Evolutionary conservation across 2,113 vertebrate species (phyloP).

Genomic region (Hippolais icterina): DNA sequence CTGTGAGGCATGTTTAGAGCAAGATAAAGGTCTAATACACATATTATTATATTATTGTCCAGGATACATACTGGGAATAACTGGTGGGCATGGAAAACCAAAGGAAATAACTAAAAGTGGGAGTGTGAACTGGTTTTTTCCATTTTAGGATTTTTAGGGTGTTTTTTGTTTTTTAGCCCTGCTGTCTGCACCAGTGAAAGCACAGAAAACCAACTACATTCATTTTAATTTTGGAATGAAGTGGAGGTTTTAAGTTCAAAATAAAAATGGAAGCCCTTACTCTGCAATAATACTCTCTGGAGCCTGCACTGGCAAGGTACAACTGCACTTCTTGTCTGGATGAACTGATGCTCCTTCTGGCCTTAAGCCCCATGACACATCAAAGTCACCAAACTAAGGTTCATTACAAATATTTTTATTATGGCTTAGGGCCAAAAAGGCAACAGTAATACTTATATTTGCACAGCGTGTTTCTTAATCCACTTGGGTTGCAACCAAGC

Average conservation of each 20-base stretch:
- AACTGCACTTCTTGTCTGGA: background rate
- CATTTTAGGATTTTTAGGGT: background rate
- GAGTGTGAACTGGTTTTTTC: background rate
- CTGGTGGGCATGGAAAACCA: background rate
- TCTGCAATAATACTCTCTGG: background rate
- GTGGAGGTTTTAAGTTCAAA: background rate
- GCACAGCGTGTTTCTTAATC: background rate
- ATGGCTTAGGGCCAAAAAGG: background rate
- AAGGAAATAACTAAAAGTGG: background rate
- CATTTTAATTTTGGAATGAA: background rate
- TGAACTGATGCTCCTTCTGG: background rate
- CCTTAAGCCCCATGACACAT: background rate
- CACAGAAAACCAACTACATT: background rate
- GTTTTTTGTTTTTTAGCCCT: accelerated
- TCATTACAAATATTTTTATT: background rate
- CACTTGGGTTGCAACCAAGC: background rate
- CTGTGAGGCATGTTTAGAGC: background rate
- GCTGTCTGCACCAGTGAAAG: background rate
- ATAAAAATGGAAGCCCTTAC: background rate
- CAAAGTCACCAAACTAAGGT: background rate
- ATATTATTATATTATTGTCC: background rate
- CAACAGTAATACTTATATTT: background rate
- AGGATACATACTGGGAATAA: background rate
- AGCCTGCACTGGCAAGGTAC: background rate
- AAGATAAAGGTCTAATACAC: background rate